A percentile compares a stretch with the other conserved stretches of the same genome.
These are phyloP conservation scores for Carcharodon carcharias DNA, from an alignment of 2,797 vertebrate genomes.

Conservation along the genomic window DNA sequence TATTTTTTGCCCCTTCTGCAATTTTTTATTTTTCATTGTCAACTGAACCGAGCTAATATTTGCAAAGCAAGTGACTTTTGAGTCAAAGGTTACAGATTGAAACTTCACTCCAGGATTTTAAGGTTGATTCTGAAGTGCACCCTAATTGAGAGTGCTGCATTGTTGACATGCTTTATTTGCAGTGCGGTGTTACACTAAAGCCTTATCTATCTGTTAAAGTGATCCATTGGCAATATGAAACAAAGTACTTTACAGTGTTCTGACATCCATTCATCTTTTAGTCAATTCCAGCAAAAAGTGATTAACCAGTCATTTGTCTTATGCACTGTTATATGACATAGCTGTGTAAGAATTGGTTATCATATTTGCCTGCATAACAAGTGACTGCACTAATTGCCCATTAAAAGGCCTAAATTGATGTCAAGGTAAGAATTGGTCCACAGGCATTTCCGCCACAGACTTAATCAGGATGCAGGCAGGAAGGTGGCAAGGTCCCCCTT, in stretches of 20 bases:
- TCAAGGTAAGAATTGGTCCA: background rate
- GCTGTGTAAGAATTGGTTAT: background rate
- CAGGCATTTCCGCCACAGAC: background rate
- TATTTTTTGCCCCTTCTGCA: background rate
- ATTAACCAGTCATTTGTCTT: background rate
- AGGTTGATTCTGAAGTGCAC: background rate
- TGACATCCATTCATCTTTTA: background rate
- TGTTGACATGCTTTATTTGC: background rate
- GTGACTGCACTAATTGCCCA: background rate
- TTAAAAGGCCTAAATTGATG: background rate
- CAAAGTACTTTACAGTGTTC: background rate
- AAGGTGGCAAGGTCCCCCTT: background rate
- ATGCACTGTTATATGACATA: background rate
- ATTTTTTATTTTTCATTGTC: background rate
- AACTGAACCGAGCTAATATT: background rate
- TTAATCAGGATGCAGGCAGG: background rate
- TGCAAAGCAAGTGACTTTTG: background rate
- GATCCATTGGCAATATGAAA: background rate
- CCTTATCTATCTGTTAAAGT: background rate
- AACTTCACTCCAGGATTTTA: background rate
- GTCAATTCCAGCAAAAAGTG: background rate
- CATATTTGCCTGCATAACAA: background rate
- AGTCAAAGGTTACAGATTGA: background rate
- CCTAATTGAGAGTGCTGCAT: background rate
- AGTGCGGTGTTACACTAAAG: background rate